Base-by-base conservation (phyloP, 2,888 invertebrate species). In the Cryptocephalus primarius region DNA sequence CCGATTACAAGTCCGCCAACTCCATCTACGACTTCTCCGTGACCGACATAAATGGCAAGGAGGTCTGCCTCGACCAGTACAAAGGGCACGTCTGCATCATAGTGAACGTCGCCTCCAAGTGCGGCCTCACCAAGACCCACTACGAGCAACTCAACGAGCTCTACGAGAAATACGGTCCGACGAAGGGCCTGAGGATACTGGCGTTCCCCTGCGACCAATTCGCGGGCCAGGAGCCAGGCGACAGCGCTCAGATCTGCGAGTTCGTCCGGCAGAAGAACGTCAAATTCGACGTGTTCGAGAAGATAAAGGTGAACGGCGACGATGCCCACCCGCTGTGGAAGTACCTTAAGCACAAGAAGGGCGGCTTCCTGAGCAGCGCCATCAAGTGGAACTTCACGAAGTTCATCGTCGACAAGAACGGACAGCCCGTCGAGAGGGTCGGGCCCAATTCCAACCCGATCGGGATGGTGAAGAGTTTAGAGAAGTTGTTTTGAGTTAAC, bases 351-450 rank as follows among this genome's bases (percentile, higher is more conserved):
- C 65, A 71, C 50, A 72, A 74, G 53, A 67, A 75, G 57, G 70
- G 71, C 57, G 79, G 78, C 0, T 72, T 68, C 1, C 46, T 78
- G 11, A 76, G 75, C 0, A 73, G 84, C 65, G 78, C 79, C 53
- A 87, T 91, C 56, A 90, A 90, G 65, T 92, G 91, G 91, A 90
- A 90, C 69, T 91, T 88, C 65, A 82, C 87, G 2, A 91, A 91
- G 68, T 91, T 90, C 67, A 74, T 91, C 34, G 72, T 90, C 11
- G 80, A 88, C 63, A 80, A 76, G 59, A 69, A 83, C 46, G 88
- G 88, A 0, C 68, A 77, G 12, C 82, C 83, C 0, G 80, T 83
- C 6, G 79, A 78, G 54, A 72, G 84, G 48, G 77, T 78, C 51
- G 78, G 75, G 0, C 81, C 83, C 8, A 67, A 56, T 48, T 66